Evolutionary conservation across 2,797 vertebrate genomes (phyloP), one percentile per base, ranked within the genome.

Genomic region (Microhierax caerulescens): DNA sequence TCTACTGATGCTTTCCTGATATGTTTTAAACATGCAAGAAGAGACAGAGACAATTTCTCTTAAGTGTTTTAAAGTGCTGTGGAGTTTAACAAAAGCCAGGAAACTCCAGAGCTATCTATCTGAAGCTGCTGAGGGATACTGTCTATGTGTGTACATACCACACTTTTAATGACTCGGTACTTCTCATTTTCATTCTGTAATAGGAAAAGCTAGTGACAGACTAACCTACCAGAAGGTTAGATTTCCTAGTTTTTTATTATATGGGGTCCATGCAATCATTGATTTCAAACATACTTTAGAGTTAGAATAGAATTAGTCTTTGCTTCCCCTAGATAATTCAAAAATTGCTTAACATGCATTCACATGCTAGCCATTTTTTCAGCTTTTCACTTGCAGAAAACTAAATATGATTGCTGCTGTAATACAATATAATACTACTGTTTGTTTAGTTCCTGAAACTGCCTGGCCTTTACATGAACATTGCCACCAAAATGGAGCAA

Each of bases 401-500:
- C 68, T 95, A 95, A 96, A 94, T 80, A 90, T 41, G 94, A 94
- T 80, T 95, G 48, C 37, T 82, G 39, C n/a, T 88, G 37, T n/a
- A 94, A 95, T 47, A 72, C 60, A 93, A 67, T 34, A 63, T 48
- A 91, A 75, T 69, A 86, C 50, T 80, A 70, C 59, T 85, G 63
- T 73, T 95, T 85, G 68, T 61, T 92, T 93, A 73, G 95, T 75
- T 92, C 85, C 80, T 87, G 39, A 85, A 95, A 83, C 32, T 82
- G 65, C 93, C 94, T 85, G 85, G 82, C 41, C 74, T 96, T 95
- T 95, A 63, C 78, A 88, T 10, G 75, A 95, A 93, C 50, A 45
- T 69, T 95, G 76, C 93, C 80, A 94, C 45, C 54, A 96, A 97
- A 92, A 84, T 19, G 57, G 77, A 96, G 81, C 82, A 97, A 96